Percentiles rank a stretch among this genome's conserved stretches.
phyloP scores from a whole-genome alignment of 2,888 invertebrate species.

The Malachius bipustulatus region DNA sequence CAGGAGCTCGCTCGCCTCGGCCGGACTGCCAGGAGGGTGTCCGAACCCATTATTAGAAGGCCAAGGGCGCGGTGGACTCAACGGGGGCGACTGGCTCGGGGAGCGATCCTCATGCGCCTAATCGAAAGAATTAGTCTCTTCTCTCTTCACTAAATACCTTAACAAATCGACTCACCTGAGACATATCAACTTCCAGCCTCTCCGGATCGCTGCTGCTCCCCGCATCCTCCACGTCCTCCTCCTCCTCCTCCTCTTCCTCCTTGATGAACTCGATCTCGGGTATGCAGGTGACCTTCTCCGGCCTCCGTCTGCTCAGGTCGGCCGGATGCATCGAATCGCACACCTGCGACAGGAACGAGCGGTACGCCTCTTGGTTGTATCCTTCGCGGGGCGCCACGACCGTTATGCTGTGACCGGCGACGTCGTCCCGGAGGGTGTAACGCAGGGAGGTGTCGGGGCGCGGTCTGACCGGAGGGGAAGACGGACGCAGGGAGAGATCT shows the following conservation, averaged over 20 bases:
- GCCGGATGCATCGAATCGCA: conserved; percentile 28
- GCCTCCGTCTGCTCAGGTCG: conserved; percentile 33
- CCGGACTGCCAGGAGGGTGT: conserved; percentile 38
- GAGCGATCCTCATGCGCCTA: not conserved
- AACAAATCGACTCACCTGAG: conserved; percentile 35
- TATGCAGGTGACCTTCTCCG: conserved; percentile 34
- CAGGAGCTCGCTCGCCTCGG: conserved; percentile 64
- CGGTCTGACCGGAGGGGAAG: too few relatives aligned
- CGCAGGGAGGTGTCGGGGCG: too few relatives aligned
- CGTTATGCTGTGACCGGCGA: conserved; percentile 6
- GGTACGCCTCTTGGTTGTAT: not conserved
- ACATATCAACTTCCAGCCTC: conserved; percentile 59
- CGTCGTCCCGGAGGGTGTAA: conserved; percentile 14
- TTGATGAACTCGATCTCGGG: conserved; percentile 35
- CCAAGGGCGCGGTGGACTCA: too few relatives aligned
- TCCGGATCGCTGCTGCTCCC: conserved; percentile 66
- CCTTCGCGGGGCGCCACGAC: not conserved
- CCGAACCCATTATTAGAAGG: conserved; percentile 46
- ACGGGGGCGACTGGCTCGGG: too few relatives aligned
- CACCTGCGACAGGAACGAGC: conserved; percentile 4
- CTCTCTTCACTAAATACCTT: too few relatives aligned
- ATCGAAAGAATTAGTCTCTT: not conserved
- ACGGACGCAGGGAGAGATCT: conserved; percentile 3
- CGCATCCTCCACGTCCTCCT: conserved; percentile 38
- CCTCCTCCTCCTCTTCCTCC: conserved; percentile 28